Base-by-base conservation (phyloP, 2,888 invertebrate species). In the Ceraclea dissimilis region DNA sequence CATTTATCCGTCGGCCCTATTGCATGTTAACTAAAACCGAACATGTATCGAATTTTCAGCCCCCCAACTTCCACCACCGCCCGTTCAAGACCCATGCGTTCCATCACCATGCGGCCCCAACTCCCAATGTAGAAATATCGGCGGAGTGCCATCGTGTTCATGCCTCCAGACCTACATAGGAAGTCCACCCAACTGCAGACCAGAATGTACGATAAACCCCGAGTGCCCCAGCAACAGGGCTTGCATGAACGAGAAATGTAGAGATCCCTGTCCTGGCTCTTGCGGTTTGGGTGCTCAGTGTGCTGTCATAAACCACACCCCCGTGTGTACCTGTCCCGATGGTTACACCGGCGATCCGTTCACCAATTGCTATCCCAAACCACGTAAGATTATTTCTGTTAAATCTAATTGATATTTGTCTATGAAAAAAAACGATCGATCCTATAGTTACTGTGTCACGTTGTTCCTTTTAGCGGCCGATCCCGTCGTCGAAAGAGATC, bases 241-340 rank as follows among this genome's bases (percentile, higher is more conserved):
- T 8, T 90, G 89, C 66, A 81, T 87, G n/a, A 80, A 82, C 65
- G 80, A 84, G 69, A 86, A 81, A 69, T 88, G 88, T 67, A 74
- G 78, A 39, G 86, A 88, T 69, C 86, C 87, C 8, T 88, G 88
- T 62, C 83, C 84, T 49, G 89, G 89, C 11, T 86, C 86, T 5
- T 88, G 88, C 65, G 86, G 88, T 43, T 68, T 76, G 63, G 78
- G 80, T 63, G 79, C 88, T 56, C 66, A 78, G 62, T 83, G 86
- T 67, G 75, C 71, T 49, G 84, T 87, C 20, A 81, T 84, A 54
- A 85, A 83, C 65, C 88, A 88, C 64, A 79, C 78, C 22, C 86
- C 88, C 8, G 79, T 82, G 1, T 89, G 88, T 65, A 74, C 82
- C 16, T 88, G 88, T 66, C 69, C 75, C 26, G 79, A 80, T 65